phyloP scores from a whole-genome alignment of 2,797 vertebrate species.

The Bovichtus diacanthus region DNA sequence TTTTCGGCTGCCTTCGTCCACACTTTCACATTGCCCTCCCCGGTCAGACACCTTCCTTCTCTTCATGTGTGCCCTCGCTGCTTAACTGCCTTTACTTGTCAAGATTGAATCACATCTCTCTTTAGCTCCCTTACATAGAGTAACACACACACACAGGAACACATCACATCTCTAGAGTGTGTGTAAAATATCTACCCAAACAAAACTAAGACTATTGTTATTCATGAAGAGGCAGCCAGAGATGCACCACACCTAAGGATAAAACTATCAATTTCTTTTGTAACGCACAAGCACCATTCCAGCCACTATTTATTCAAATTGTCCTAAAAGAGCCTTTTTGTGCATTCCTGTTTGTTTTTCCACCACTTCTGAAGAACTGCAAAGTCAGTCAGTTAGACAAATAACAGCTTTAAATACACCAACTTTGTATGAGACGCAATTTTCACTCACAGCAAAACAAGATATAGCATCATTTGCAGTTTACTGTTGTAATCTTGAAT shows the following conservation, averaged over 20 bases:
- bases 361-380: not conserved
- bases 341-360: not conserved
- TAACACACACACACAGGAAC: conserved; percentile 14
- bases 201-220: conserved; percentile 33
- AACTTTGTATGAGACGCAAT: not conserved
- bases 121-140: conserved; percentile 22
- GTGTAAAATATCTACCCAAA: conserved; percentile 21
- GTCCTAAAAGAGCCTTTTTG: not conserved
- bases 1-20: conserved; percentile 68
- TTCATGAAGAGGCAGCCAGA: not conserved
- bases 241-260: not conserved
- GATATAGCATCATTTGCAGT: not conserved
- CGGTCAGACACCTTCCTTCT: conserved; percentile 45
- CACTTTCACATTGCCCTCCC: conserved; percentile 40
- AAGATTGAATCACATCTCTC: conserved; percentile 58
- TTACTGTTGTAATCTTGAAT: conserved; percentile 12
- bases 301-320: not conserved
- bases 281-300: not conserved
- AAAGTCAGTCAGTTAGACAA: not conserved
- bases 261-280: not conserved
- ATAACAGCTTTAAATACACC: not conserved
- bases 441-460: not conserved
- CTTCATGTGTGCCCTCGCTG: conserved; percentile 58
- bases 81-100: conserved; percentile 64
- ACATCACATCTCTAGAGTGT: conserved; percentile 6